Base-by-base conservation (phyloP, 2,113 vertebrate genomes). In the Mystacornis crossleyi region DNA sequence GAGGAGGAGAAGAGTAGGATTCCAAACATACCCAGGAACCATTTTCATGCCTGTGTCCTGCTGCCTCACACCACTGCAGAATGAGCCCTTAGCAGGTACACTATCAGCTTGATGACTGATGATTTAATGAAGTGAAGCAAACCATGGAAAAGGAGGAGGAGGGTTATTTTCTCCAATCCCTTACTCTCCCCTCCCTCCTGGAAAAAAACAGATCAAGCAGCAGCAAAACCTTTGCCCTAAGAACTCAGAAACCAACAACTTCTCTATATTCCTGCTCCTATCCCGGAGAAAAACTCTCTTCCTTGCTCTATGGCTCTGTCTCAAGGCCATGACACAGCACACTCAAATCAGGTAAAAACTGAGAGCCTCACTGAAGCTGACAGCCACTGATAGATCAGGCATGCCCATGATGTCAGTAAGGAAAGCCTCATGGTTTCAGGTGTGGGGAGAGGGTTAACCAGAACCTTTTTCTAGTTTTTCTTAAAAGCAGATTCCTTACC, bases 181-280 rank as follows among this genome's bases (percentile, higher is more conserved):
- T 66, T 66, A 33, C 53, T 81, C 65, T 92, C 51, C 38, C 89
- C 90, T 96, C 90, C 94, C 67, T 95, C 80, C 38, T 78, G 29
- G 62, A 69, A 82, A 92, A 42, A 86, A 84, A 61, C 8, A 87
- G 43, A 79, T 79, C 38, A 57, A 90, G 78, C 31, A 87, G 34
- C 53, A 82, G 48, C 40, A 72, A 93, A 95, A 95, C 94, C 95
- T 96, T 95, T 96, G 95, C 64, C 86, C 91, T 54, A 71, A 81
- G 86, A 70, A 54, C 28, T 43, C 73, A 79, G 58, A 90, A 88
- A 88, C 47, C 33, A 58, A 36, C 0, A 1, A 26, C 38, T 29
- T 92, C 54, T 83, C 50, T 23, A 20, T 23, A 8, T 26, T 57
- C 45, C 57, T 74, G 54, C 13, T 74, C 48, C 64, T 73, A 8